Conservation (phyloP, 2,113 vertebrate genomes). For the Oostethus manadensis region DNA sequence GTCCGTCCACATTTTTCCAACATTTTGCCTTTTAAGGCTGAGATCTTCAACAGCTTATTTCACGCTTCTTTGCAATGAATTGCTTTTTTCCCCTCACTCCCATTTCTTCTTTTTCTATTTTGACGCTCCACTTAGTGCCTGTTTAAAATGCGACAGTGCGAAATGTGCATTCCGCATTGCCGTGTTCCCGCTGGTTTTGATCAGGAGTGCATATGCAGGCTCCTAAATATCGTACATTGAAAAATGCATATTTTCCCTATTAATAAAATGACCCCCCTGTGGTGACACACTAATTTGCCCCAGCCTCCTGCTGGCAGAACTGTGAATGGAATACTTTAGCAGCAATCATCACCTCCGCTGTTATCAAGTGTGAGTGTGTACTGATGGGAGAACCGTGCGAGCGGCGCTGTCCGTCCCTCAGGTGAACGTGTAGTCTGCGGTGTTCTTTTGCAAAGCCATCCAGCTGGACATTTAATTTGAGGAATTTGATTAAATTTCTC, state of each 20-base stretch:
- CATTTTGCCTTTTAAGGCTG: too few species aligned
- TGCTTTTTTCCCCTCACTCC: too few species aligned
- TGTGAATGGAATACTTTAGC: constrained; percentile 74
- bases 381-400: constrained; percentile 64
- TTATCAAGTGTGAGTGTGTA: constrained; percentile 55
- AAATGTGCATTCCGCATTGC: too few species aligned
- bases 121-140: too few species aligned
- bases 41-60: too few species aligned
- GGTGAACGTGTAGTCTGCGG: constrained; percentile 67
- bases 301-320: constrained; percentile 66
- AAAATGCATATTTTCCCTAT: constrained; percentile 27
- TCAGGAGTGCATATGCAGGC: too few species aligned
- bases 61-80: too few species aligned
- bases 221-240: too few species aligned
- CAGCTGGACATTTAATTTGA: constrained; percentile 81
- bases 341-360: constrained; percentile 72
- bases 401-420: constrained; percentile 60
- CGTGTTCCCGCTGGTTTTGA: too few species aligned
- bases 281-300: constrained; percentile 57
- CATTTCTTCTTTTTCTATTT: too few species aligned
- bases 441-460: constrained; percentile 69
- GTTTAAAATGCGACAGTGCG: too few species aligned
- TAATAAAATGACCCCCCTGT: constrained; percentile 64
- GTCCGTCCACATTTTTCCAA: too few species aligned
- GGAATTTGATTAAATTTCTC: constrained; percentile 79